phyloP scores from a whole-genome alignment of 2,888 invertebrate genomes.

The Polia nebulosa region DNA sequence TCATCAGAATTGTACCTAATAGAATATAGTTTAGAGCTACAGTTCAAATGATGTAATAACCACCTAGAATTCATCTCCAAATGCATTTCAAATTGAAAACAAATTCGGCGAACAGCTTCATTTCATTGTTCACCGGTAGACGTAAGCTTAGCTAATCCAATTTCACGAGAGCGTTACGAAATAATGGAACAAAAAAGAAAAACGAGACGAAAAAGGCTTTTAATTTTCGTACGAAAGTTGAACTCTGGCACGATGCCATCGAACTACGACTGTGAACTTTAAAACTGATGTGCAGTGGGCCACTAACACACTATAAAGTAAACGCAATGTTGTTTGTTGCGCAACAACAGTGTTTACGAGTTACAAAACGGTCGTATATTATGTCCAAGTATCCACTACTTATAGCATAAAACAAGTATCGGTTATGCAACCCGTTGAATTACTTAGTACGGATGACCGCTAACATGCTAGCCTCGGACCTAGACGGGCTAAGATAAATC shows the following conservation, averaged over 20 bases:
- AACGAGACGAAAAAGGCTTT: slow-evolving; percentile 34
- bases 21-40: not conserved
- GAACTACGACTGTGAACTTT: slow-evolving; percentile 47
- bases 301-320: slow-evolving; percentile 58
- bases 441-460: slow-evolving; percentile 50
- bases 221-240: slow-evolving; percentile 37
- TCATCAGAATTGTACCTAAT: slow-evolving; percentile 12
- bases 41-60: slow-evolving; percentile 26
- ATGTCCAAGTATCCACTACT: slow-evolving; percentile 38
- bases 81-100: slow-evolving; percentile 18
- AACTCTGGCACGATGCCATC: slow-evolving; percentile 48
- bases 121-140: slow-evolving; percentile 37
- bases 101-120: slow-evolving; percentile 22
- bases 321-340: slow-evolving; percentile 51
- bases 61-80: slow-evolving; percentile 10
- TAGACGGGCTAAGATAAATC: slow-evolving; percentile 31
- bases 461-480: slow-evolving; percentile 45
- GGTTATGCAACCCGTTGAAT: slow-evolving; percentile 52
- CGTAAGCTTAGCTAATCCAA: slow-evolving; percentile 47
- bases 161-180: slow-evolving; percentile 40
- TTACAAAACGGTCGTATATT: slow-evolving; percentile 55
- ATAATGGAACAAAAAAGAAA: slow-evolving; percentile 38
- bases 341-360: slow-evolving; percentile 49
- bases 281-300: slow-evolving; percentile 42
- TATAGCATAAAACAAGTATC: slow-evolving; percentile 51